Base-by-base conservation (phyloP, 2,888 invertebrate genomes). In the Pachliopta kotzebuea region DNA sequence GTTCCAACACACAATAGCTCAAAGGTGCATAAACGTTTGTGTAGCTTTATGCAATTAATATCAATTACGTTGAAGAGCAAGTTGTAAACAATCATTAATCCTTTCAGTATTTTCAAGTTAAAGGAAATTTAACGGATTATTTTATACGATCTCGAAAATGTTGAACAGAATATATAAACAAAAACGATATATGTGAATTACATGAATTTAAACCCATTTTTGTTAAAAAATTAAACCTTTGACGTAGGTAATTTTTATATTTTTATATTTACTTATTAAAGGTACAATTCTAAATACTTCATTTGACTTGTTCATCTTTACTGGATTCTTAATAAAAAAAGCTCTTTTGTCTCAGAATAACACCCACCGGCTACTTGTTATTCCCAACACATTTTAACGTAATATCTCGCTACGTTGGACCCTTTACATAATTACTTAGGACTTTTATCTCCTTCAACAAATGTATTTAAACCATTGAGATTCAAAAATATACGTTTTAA, bases 361-460 rank as follows among this genome's bases (percentile, higher is more conserved):
- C 50, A 21, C n/a, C 21, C 50, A 21, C n/a, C 21, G 50, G 21
- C 50, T 23, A 21, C 20, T 52, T 52, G n/a, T 20, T 52, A 52
- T 21, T 52, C 50, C 21, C 14, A 21, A 18, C 50, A 21, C 50
- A 52, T 23, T 37, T 37, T 14, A 52, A 52, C 21, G 50, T 52
- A 52, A 52, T 52, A 21, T 21, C 50, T 52, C 50, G 50, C 21
- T 11, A 52, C 21, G 18, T 54, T 26, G 18, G 24, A 29, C 54
- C 54, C 26, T 29, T 54, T 26, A 54, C 23, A 18, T n/a, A 54
- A 26, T 29, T 26, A 54, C 54, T 18, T 17, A 54, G 54, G 26
- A 18, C 26, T 54, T 24, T 26, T 54, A 24, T 54, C 54, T 54
- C 26, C 45, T 45, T n/a, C n/a, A 45, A 45, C 45, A 45, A 45